These are phyloP conservation scores for Dolichotis patagonum DNA, from an alignment of 2,113 vertebrate genomes.

Conservation along the genomic window DNA sequence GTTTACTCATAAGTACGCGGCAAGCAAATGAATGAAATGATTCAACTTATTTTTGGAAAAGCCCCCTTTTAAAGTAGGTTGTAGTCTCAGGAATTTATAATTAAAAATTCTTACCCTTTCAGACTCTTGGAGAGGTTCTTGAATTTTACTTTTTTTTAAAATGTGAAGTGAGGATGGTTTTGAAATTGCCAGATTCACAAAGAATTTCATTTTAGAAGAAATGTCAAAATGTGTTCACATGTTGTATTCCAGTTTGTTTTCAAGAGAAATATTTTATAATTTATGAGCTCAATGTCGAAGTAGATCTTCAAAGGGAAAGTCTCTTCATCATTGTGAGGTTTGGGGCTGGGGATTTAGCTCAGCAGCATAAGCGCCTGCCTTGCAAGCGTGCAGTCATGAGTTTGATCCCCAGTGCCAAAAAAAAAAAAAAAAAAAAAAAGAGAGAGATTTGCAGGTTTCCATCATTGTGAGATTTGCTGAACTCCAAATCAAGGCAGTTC, in stretches of 20 bases:
- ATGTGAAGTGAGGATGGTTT: not conserved
- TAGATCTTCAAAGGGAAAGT: not conserved
- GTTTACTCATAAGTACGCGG: conserved; percentile 65
- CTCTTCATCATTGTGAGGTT: not conserved
- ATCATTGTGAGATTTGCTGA: not conserved
- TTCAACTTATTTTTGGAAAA: conserved; percentile 79
- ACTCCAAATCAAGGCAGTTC: not conserved
- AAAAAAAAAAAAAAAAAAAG: too few species aligned
- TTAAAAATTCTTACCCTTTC: conserved; percentile 75
- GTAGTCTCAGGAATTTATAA: conserved; percentile 67
- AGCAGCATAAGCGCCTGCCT: too few species aligned
- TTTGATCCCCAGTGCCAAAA: too few species aligned
- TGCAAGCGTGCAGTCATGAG: too few species aligned
- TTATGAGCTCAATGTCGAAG: not conserved
- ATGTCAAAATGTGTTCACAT: not conserved
- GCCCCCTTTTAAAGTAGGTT: conserved; percentile 68
- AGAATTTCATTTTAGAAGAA: conserved; percentile 5
- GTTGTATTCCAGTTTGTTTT: conserved; percentile 29
- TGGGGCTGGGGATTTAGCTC: too few species aligned
- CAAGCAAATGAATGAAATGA: conserved; percentile 66
- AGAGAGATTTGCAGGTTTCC: too few species aligned
- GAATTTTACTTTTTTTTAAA: not conserved
- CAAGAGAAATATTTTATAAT: not conserved
- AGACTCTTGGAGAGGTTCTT: conserved; percentile 21
- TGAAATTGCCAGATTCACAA: not conserved